A percentile compares a stretch with the other conserved stretches of the same genome.
Evolutionary conservation across 2,113 vertebrate species (phyloP).

Genomic region (Talpa occidentalis): DNA sequence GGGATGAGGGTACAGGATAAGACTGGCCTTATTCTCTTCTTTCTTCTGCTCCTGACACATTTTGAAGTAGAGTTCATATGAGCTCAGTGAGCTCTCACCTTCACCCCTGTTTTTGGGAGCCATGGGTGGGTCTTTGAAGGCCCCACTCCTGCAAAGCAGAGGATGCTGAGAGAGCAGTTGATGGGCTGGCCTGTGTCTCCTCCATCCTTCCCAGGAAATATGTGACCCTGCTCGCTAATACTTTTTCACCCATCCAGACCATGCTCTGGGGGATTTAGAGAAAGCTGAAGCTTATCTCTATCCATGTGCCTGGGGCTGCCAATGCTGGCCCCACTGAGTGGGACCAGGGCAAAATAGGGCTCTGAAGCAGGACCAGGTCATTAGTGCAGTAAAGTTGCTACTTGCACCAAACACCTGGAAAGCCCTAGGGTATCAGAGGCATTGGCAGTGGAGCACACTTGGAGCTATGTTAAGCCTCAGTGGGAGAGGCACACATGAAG

Average conservation of each 20-base stretch:
- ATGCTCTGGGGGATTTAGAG: neutral
- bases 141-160: neutral
- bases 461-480: neutral
- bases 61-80: neutral
- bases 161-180: neutral
- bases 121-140: neutral
- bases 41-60: neutral
- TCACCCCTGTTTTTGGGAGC: neutral
- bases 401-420: neutral
- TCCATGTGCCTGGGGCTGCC: no score
- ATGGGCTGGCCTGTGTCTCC: neutral
- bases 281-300: neutral
- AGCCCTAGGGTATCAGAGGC: neutral
- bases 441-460: neutral
- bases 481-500: neutral
- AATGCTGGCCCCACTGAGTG: no score
- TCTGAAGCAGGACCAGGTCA: neutral
- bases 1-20: no score
- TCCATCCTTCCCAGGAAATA: neutral
- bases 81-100: neutral
- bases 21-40: neutral
- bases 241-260: neutral
- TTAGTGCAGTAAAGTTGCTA: neutral
- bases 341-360: neutral
- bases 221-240: neutral